A percentile compares a stretch with the other conserved stretches of the same genome.
Evolutionary conservation across 2,888 invertebrate genomes (phyloP).

Genomic region (Heliconius hortense): DNA sequence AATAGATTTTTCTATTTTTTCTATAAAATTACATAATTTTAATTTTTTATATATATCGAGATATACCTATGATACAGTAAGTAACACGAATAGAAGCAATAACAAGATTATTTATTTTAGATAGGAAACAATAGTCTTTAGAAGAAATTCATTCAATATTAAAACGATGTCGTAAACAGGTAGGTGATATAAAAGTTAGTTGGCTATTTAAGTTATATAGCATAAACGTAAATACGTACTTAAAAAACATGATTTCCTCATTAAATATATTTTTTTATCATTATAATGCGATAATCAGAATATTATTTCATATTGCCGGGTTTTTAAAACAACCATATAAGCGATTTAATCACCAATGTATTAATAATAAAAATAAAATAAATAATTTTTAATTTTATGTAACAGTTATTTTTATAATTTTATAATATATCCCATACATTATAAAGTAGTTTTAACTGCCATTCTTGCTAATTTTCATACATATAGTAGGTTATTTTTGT

Average conservation of each 20-base stretch:
- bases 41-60: neutral
- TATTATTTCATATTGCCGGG: neutral
- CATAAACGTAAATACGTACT: neutral
- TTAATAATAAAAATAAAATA: neutral
- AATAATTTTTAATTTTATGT: too few relatives aligned
- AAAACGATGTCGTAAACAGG: neutral
- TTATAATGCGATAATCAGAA: neutral
- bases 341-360: neutral
- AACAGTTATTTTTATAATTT: too few relatives aligned
- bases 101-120: too few relatives aligned
- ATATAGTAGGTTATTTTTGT: too few relatives aligned
- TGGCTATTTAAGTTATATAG: neutral
- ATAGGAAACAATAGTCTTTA: too few relatives aligned
- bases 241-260: slow-evolving; percentile 6
- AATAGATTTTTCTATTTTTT: neutral
- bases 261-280: neutral
- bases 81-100: neutral
- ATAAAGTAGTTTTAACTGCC: too few relatives aligned
- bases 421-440: too few relatives aligned
- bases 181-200: neutral
- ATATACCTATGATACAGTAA: neutral
- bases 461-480: too few relatives aligned
- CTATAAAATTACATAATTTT: neutral
- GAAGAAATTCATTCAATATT: too few relatives aligned
- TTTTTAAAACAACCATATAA: slow-evolving; percentile 1